These are phyloP conservation scores for Paramormyrops kingsleyae DNA, from an alignment of 2,113 vertebrate species.

Conservation along the genomic window DNA sequence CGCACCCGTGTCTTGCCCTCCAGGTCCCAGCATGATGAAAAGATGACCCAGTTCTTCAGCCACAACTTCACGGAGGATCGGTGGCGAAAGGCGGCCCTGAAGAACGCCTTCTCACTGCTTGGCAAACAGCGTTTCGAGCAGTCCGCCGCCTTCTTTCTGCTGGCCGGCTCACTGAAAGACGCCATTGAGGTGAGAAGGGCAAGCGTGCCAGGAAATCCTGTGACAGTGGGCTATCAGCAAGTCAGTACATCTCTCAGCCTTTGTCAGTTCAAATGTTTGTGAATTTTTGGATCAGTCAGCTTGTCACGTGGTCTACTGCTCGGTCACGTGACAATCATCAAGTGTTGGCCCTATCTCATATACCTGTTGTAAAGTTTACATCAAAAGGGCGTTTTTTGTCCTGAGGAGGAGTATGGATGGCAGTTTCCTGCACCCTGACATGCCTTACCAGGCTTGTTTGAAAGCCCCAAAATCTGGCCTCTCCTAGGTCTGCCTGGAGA, in stretches of 20 bases:
- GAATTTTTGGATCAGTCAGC: background rate
- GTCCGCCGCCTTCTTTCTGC: conserved; percentile 91
- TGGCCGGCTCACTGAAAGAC: conserved; percentile 94
- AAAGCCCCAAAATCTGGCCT: background rate
- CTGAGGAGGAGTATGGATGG: background rate
- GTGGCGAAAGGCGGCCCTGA: conserved; percentile 94
- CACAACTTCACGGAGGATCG: conserved; percentile 94
- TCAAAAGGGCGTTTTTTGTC: background rate
- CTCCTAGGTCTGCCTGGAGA: conserved; percentile 85
- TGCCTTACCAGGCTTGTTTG: background rate
- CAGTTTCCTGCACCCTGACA: background rate
- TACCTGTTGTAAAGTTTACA: background rate
- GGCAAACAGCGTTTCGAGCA: conserved; percentile 98
- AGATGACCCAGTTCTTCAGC: conserved; percentile 98
- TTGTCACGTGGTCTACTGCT: background rate
- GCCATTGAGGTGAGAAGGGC: conserved; percentile 81
- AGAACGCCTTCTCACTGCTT: conserved; percentile 94
- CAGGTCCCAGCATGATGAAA: conserved; percentile 93
- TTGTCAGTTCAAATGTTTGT: background rate
- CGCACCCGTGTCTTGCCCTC: background rate
- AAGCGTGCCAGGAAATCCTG: background rate
- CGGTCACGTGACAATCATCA: background rate
- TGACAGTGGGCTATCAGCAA: background rate
- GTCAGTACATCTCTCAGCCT: background rate
- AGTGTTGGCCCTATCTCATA: background rate